These are phyloP conservation scores for Nebria salina DNA, from an alignment of 2,888 invertebrate species.

Conservation along the genomic window DNA sequence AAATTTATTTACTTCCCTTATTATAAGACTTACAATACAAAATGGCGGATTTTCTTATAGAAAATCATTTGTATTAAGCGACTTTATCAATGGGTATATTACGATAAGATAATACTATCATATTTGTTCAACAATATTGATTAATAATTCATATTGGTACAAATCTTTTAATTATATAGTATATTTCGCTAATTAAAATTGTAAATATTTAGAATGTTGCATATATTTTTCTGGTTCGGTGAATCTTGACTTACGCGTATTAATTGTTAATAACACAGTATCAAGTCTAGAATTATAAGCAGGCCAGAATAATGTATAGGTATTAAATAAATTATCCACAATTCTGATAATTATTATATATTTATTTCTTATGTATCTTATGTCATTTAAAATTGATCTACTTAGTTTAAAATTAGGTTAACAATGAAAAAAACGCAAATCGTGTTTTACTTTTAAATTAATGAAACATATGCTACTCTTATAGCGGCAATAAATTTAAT, in stretches of 20 bases:
- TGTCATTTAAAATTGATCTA: too few relatives aligned
- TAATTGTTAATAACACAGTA: neutral
- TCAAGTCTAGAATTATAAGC: neutral
- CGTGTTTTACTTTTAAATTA: too few relatives aligned
- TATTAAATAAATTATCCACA: neutral
- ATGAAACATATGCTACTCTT: too few relatives aligned
- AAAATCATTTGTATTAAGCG: too few relatives aligned
- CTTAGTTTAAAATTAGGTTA: too few relatives aligned
- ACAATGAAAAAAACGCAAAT: too few relatives aligned
- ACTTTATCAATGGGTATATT: neutral
- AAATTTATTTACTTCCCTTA: neutral
- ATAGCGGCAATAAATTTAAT: too few relatives aligned
- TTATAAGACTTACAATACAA: too few relatives aligned
- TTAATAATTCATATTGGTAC: too few relatives aligned
- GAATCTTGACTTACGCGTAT: neutral
- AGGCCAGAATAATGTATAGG: neutral
- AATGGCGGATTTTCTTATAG: too few relatives aligned
- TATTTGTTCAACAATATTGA: neutral
- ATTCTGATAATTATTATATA: neutral
- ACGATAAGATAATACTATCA: neutral
- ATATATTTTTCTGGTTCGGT: neutral
- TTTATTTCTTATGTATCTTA: neutral
- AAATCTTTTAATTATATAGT: neutral
- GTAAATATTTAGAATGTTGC: neutral
- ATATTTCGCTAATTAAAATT: conserved; percentile 5